Evolutionary conservation across 2,888 invertebrate genomes (phyloP), one percentile per base, ranked within the genome.

Genomic region (Apoderus coryli): DNA sequence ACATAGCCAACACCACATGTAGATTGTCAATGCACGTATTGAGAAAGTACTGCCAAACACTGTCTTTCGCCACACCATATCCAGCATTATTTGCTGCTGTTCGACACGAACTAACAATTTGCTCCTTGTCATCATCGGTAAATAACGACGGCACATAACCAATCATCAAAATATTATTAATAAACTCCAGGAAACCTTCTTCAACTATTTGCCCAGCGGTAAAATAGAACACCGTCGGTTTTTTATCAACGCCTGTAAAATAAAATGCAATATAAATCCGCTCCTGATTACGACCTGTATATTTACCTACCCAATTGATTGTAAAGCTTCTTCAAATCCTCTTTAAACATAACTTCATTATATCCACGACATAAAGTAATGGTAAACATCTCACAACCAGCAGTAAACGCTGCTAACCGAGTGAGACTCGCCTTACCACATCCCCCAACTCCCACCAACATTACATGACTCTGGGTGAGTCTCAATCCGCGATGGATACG

Each of bases 1-100:
- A 86, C 89, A 92, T 89, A 1, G 82, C 78, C 10, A 92, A 56
- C 0, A 88, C 84, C n/a, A 92, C 76, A 47, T 89, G 88, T 10
- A 92, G 65, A 53, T 92, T 88, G 41, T 77, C 74, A n/a, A 69
- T 63, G 48, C 85, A 82, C 39, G 68, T 75, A 39, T 68, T 68
- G 41, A 76, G 64, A 52, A 88, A 92, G 54, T 73, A 89, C 23
- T 72, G 65, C 92, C 92, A 92, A 4, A 89, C 78, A 1, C 72
- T 65, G 44, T 89, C 89, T 47, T 80, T 82, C 13, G 73, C 75
- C 2, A 80, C 61, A 0, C 77, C 76, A 40, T 63, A 72, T 1
- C 84, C 85, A 2, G 75, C 76, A 22, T 72, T 71, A 15, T 61
- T 60, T 19, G 86, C 78, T 38, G 68, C 70, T 35, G 67, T 67